Evolutionary conservation across 2,888 invertebrate genomes (phyloP), one percentile per base, ranked within the genome.

Genomic region (Dorcus parallelipipedus): DNA sequence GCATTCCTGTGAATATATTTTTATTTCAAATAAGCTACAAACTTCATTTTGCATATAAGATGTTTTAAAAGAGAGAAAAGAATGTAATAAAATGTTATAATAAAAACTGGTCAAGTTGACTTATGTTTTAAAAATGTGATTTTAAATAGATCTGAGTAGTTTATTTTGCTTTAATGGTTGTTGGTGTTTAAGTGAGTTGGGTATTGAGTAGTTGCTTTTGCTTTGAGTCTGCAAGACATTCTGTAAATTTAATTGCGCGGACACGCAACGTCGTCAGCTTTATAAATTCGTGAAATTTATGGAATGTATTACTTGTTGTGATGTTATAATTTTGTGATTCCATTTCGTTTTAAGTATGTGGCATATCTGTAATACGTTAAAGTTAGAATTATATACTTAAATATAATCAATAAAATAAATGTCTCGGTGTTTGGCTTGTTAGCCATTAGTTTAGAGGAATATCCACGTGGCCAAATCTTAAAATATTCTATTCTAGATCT

Each of bases 381-480:
- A 10, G 43, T 39, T 52, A 45, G 51, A 47, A 38, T 43, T 49
- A 57, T 52, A 39, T 57, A 53, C 49, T 50, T 49, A 58, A 53
- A 63, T 66, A 63, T 67, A 67, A 65, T 63, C 65, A 62, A 61
- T 55, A 69, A 72, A 70, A 68, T 76, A 70, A 76, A 73, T 78
- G 78, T 78, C 71, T 78, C 70, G 75, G 72, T 77, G 77, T 78
- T 72, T 70, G 75, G 76, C 76, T 76, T 75, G 62, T 75, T 77
- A 77, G 77, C 76, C 73, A 69, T 66, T 77, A 77, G 77, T 72
- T 64, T 69, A 69, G 66, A 48, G 43, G 40, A 68, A 61, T 66
- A 75, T 76, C 76, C 76, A 76, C 75, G 76, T 76, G 74, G 76
- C 76, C 77, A 76, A 75, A 75, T 71, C 66, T 70, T 70, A 64